phyloP scores from a whole-genome alignment of 2,888 invertebrate genomes.

The Yponomeuta cagnagella region DNA sequence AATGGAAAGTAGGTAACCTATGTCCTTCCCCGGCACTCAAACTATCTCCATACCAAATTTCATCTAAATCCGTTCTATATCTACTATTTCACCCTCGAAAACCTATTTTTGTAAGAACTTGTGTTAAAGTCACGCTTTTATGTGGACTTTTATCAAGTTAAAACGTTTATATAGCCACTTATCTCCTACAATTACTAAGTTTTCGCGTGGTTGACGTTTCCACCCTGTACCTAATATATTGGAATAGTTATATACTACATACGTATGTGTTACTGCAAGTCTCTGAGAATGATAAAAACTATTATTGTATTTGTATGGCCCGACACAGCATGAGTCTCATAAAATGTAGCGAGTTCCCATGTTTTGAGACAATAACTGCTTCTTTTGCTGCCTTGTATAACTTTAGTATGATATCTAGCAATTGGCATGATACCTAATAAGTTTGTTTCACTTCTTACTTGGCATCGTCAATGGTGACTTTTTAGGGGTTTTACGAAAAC shows the following conservation, averaged over 20 bases:
- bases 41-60: too few species aligned
- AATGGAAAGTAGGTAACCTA: too few species aligned
- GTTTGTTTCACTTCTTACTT: not conserved
- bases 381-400: slow-evolving; percentile 26
- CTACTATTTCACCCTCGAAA: too few species aligned
- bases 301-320: slow-evolving; percentile 20
- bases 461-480: not conserved
- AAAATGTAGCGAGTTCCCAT: slow-evolving; percentile 17
- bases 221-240: slow-evolving; percentile 36
- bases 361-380: slow-evolving; percentile 54
- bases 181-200: too few species aligned
- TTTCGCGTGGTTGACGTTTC: too few species aligned
- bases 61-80: too few species aligned
- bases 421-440: not conserved
- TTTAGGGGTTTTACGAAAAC: not conserved
- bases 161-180: too few species aligned
- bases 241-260: slow-evolving; percentile 32
- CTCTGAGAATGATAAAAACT: not conserved
- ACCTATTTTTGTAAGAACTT: too few species aligned
- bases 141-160: too few species aligned
- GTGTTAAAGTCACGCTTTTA: too few species aligned
- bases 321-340: not conserved
- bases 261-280: slow-evolving; percentile 9
- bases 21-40: too few species aligned
- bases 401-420: not conserved